A percentile compares a stretch with the other conserved stretches of the same genome.
Conservation (phyloP, 2,888 invertebrate species). For the Blera fallax region DNA sequence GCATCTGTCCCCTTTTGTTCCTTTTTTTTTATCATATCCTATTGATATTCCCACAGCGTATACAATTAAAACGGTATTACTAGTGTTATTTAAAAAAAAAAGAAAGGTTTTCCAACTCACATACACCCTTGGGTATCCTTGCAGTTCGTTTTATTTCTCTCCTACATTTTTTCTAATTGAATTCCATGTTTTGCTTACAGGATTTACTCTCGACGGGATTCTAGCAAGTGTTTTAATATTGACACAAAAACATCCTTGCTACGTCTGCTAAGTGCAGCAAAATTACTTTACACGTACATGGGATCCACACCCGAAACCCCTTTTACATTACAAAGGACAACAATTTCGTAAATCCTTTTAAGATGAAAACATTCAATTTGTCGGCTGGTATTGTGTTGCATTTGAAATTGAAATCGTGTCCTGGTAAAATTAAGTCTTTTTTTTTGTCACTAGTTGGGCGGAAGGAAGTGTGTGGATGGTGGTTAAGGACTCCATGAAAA, state of each 20-base stretch:
- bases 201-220: not conserved
- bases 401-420: slow-evolving; percentile 6
- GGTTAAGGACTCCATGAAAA: not conserved
- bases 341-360: not conserved
- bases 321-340: slow-evolving; percentile 19
- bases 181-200: not conserved
- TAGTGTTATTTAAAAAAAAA: not conserved
- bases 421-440: not conserved
- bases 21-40: not conserved
- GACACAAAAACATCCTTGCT: not conserved
- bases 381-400: not conserved
- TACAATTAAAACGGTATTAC: not conserved
- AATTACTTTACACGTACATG: not conserved
- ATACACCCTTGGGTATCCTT: not conserved
- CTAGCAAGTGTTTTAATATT: not conserved
- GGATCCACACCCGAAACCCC: not conserved
- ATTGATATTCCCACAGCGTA: not conserved
- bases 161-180: slow-evolving; percentile 2
- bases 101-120: not conserved
- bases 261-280: not conserved
- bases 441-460: not conserved
- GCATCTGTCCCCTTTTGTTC: not conserved
- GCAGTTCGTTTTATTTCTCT: not conserved
- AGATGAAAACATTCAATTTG: slow-evolving; percentile 17
- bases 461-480: not conserved